Base-by-base conservation (phyloP, 2,888 invertebrate species). In the Ichneumoninae sp. region DNA sequence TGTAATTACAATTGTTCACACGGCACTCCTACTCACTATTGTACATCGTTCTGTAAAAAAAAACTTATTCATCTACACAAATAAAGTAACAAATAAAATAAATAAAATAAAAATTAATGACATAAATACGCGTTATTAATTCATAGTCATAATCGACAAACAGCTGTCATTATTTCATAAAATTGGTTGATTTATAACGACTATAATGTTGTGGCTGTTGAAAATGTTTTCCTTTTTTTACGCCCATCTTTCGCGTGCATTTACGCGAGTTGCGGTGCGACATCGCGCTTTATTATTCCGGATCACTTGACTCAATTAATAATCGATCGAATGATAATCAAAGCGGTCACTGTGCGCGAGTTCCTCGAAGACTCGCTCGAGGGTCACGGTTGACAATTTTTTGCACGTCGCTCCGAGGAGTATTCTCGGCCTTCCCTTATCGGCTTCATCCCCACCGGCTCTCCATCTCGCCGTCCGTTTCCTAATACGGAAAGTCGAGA, bases 371-470 rank as follows among this genome's bases (percentile, higher is more conserved):
- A 19, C 10, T 36, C 16, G 16, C 33, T 2, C 30, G 13, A 44
- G 81, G 72, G 72, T 72, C 66, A 84, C 52, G 47, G 79, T 66
- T 71, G 75, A 80, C 76, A 44, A 76, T 52, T 82, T 82, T 79
- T 66, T 52, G 60, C 79, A 79, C 76, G 79, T 82, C 71, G 78
- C 79, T 72, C 79, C 84, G 72, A 60, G 62, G 52, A 54, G 19
- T 44, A 71, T 30, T 47, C 47, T 62, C 19, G 62, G 62, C 22
- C 47, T 16, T 62, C 50, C 68, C 50, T 50, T 30, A 44, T 52
- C 65, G 44, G 44, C 40, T 66, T 69, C 40, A 81, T 26, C 52
- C 50, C 47, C 33, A 19, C 60, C 22, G 7, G 3, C 36, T 33
- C 13, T 19, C 33, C 5, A 4, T 26, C 47, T 30, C 66, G 22